Percentiles rank a stretch among this genome's conserved stretches.
phyloP scores from a whole-genome alignment of 2,113 vertebrate genomes.

The Pelodiscus sinensis region DNA sequence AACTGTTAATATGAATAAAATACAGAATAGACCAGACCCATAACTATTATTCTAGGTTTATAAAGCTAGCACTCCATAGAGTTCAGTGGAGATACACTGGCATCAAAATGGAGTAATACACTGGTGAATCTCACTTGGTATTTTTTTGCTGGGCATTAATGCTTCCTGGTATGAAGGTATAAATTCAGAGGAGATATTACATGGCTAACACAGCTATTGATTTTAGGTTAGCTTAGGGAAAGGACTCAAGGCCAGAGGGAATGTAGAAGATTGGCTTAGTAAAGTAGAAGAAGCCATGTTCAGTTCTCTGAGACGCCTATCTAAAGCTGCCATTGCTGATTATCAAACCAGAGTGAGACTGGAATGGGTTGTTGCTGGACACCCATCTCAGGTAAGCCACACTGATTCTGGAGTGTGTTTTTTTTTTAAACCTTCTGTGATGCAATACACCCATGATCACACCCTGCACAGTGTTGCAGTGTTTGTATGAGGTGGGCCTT shows the following conservation, averaged over 20 bases:
- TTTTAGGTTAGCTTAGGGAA: conserved; percentile 82
- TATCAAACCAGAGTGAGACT: conserved; percentile 80
- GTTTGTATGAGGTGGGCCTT: neutral
- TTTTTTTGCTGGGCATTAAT: neutral
- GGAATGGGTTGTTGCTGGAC: conserved; percentile 83
- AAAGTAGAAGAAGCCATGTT: conserved; percentile 90
- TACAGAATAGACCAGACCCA: neutral
- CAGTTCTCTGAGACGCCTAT: conserved; percentile 79
- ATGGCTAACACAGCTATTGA: neutral
- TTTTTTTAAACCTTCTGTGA: neutral
- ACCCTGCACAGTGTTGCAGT: neutral
- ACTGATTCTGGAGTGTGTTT: neutral
- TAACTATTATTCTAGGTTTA: neutral
- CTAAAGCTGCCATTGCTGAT: conserved; percentile 84
- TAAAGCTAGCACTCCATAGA: neutral
- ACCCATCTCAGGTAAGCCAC: conserved; percentile 82
- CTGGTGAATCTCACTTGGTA: neutral
- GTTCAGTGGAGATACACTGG: neutral
- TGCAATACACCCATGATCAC: neutral
- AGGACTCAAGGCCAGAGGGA: conserved; percentile 86
- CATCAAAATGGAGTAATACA: neutral
- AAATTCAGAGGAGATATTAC: neutral
- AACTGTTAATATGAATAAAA: neutral
- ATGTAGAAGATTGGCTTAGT: conserved; percentile 87
- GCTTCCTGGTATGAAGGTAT: neutral